phyloP scores from a whole-genome alignment of 2,888 invertebrate species.

The Belgica antarctica region DNA sequence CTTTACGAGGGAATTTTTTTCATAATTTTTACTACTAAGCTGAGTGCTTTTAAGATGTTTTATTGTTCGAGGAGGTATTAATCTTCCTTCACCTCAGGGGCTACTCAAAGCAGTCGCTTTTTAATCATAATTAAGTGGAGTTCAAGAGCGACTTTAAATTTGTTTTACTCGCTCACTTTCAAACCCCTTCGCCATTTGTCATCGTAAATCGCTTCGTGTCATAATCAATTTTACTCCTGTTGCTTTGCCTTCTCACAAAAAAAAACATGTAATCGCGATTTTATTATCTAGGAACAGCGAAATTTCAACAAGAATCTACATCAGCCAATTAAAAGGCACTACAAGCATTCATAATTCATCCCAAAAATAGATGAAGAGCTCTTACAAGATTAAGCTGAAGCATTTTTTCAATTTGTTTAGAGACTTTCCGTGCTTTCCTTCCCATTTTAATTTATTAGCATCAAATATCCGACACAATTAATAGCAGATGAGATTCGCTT shows the following conservation, averaged over 20 bases:
- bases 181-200: slow-evolving; percentile 15
- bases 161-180: no score
- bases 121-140: no score
- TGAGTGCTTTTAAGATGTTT: slow-evolving; percentile 3
- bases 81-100: no score
- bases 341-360: slow-evolving; percentile 10
- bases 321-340: neutral
- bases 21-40: neutral
- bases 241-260: no score
- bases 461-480: slow-evolving; percentile 30
- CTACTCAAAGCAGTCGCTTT: no score
- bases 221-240: neutral
- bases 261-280: neutral
- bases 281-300: slow-evolving; percentile 10
- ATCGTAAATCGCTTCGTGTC: slow-evolving; percentile 4
- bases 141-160: neutral
- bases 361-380: neutral
- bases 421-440: neutral
- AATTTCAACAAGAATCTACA: slow-evolving; percentile 18
- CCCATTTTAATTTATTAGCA: slow-evolving; percentile 23
- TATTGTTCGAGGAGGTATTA: neutral
- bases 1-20: neutral
- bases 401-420: no score
- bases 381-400: neutral
- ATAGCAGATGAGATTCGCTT: neutral